Base-by-base conservation (phyloP, 2,113 vertebrate species). In the Syngnathus typhle region DNA sequence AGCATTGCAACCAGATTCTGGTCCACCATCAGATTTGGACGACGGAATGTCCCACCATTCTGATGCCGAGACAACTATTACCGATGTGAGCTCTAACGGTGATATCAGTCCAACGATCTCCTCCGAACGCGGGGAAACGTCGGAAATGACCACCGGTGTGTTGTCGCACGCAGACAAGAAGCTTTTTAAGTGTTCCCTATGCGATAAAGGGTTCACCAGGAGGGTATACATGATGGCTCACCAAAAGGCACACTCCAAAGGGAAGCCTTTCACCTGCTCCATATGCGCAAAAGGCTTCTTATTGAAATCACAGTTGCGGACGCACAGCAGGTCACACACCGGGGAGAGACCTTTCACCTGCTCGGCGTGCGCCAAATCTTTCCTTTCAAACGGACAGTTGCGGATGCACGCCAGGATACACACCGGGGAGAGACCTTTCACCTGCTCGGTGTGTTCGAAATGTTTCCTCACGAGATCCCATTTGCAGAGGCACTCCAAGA, bases 301-400 rank as follows among this genome's bases (percentile, higher is more conserved):
- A 1, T 9, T 21, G 1, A 64, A 46, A 19, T 7, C 39, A 10
- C 38, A 44, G 11, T 27, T 64, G 61, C 9, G 27, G 18, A 21
- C 16, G 16, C 61, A 64, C 41, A 64, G 7, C 39, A 46, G 19
- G 49, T n/a, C 49, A 8, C 49, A 51, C 49, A 51, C 49, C 1
- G 49, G 49, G 19, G 61, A 64, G 15, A 46, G 32, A 4, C 61
- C 61, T 46, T 64, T 64, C 21, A 59, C 15, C 56, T 59, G 56
- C 27, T 32, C 27, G 3, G 27, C 3, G 27, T 32, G 27, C 27
- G 27, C 27, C 0, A 32, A 32, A 32, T 32, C 27, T 3, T 32
- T 3, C 27, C 0, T 32, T 3, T 32, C 3, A 32, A 32, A 32
- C 2, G 2, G 2, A 32, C 27, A 32, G 27, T 32, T 32, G 27